A percentile compares a stretch with the other conserved stretches of the same genome.
These are phyloP conservation scores for Zaprionus nigranus DNA, from an alignment of 1,140 invertebrate species.

Conservation along the genomic window DNA sequence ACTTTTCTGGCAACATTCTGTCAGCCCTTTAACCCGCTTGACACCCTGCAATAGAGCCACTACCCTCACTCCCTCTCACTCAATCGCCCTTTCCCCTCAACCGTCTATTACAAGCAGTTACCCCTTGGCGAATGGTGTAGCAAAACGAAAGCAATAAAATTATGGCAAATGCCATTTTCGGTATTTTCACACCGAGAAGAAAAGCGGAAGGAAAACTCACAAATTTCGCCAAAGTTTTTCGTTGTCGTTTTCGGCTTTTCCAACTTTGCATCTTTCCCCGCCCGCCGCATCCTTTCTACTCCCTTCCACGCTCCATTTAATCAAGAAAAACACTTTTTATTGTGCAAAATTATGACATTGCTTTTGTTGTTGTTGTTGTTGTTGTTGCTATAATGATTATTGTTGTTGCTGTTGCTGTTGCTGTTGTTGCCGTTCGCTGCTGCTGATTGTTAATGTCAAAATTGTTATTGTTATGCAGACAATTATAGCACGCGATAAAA, in stretches of 20 bases:
- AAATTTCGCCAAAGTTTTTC: conserved; percentile 38
- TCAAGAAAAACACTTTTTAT: conserved; percentile 83
- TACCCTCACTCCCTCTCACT: not conserved
- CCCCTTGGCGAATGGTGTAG: conserved; percentile 1
- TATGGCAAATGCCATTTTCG: conserved; percentile 74
- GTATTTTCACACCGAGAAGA: conserved; percentile 66
- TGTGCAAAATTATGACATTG: conserved; percentile 79
- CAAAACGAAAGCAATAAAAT: conserved; percentile 74
- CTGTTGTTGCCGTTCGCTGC: conserved; percentile 25
- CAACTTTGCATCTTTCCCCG: conserved; percentile 16
- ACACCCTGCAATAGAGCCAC: conserved; percentile 2
- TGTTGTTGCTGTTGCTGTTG: conserved; percentile 20
- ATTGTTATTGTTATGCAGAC: conserved; percentile 81
- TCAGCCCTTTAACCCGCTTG: conserved; percentile 32
- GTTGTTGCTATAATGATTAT: conserved; percentile 10
- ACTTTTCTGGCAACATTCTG: conserved; percentile 19
- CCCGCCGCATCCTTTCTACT: not conserved
- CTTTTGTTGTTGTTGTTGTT: conserved; percentile 39
- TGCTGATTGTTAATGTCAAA: conserved; percentile 75
- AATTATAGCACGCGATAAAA: conserved; percentile 78
- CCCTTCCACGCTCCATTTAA: conserved; percentile 63
- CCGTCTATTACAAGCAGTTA: not conserved
- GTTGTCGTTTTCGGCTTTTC: conserved; percentile 23
- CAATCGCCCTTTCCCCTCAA: not conserved
- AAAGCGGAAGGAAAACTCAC: conserved; percentile 35